A percentile compares a stretch with the other conserved stretches of the same genome.
Conservation (phyloP, 92 coral and sea anemone species). For the Micromussa lordhowensis region DNA sequence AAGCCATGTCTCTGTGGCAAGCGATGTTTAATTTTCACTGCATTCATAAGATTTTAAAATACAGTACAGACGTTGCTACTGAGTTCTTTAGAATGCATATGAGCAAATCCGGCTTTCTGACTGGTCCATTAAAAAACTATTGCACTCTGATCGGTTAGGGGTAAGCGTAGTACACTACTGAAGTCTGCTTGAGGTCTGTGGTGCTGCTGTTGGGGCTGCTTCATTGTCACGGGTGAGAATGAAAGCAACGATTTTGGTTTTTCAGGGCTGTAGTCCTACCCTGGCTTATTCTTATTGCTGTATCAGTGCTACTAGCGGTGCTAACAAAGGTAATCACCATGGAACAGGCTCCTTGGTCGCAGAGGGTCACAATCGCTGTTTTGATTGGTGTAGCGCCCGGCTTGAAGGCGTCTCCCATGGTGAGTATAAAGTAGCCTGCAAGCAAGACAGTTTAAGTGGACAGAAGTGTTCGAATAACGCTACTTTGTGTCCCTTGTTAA, state of each 20-base stretch:
- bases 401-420: constrained; percentile 67
- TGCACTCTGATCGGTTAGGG: no score
- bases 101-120: no score
- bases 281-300: constrained; percentile 62
- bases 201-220: background rate
- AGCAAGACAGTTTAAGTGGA: no score
- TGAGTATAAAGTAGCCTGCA: constrained; percentile 27
- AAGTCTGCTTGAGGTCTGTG: background rate
- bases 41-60: no score
- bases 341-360: constrained; percentile 37
- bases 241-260: background rate
- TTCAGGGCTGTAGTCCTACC: constrained; percentile 50
- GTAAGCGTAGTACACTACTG: no score
- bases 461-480: background rate
- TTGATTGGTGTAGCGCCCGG: constrained; percentile 76
- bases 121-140: no score
- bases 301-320: constrained; percentile 42
- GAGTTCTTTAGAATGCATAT: no score
- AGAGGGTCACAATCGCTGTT: constrained; percentile 45
- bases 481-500: background rate
- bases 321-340: constrained; percentile 60
- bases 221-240: no score
- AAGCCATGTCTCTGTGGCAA: no score
- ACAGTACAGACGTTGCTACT: no score
- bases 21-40: no score